These are phyloP conservation scores for Synanthedon tipuliformis DNA, from an alignment of 2,888 invertebrate genomes.

Conservation along the genomic window DNA sequence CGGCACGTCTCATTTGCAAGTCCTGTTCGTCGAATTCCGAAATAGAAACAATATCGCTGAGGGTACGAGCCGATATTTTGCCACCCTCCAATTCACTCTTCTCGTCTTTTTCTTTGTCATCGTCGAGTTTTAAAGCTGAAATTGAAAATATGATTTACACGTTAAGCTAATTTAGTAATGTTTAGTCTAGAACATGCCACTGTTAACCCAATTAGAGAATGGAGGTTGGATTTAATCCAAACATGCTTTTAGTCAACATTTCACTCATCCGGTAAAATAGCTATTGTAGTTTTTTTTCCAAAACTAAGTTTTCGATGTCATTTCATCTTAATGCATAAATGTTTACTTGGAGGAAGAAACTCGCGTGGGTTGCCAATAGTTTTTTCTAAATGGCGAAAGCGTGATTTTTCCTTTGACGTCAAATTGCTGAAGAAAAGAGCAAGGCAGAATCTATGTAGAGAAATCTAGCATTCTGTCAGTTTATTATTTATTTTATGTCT, in stretches of 20 bases:
- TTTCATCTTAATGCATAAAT: too few relatives aligned
- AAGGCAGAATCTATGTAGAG: too few relatives aligned
- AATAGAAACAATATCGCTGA: slow-evolving; percentile 79
- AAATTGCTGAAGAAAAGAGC: too few relatives aligned
- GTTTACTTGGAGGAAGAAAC: too few relatives aligned
- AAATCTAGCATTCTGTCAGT: too few relatives aligned
- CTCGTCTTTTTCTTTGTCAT: slow-evolving; percentile 60
- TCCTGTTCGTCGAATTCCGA: slow-evolving; percentile 79
- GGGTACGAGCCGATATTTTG: slow-evolving; percentile 75
- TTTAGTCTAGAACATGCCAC: neutral
- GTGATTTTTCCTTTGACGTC: too few relatives aligned
- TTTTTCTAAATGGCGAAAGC: too few relatives aligned
- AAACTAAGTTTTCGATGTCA: too few relatives aligned
- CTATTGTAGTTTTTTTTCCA: too few relatives aligned
- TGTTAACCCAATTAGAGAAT: slow-evolving; percentile 22
- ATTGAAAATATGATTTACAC: slow-evolving; percentile 6
- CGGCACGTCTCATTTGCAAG: slow-evolving; percentile 63
- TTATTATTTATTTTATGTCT: too few relatives aligned
- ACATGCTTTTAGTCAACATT: slow-evolving; percentile 1
- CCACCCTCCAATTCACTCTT: slow-evolving; percentile 56
- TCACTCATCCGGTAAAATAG: too few relatives aligned
- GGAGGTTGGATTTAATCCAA: slow-evolving; percentile 8
- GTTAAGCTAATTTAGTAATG: neutral
- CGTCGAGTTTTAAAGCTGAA: slow-evolving; percentile 71
- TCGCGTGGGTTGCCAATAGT: too few relatives aligned